Evolutionary conservation across 1,140 invertebrate species (phyloP).

Genomic region (Tachypleus tridentatus): DNA sequence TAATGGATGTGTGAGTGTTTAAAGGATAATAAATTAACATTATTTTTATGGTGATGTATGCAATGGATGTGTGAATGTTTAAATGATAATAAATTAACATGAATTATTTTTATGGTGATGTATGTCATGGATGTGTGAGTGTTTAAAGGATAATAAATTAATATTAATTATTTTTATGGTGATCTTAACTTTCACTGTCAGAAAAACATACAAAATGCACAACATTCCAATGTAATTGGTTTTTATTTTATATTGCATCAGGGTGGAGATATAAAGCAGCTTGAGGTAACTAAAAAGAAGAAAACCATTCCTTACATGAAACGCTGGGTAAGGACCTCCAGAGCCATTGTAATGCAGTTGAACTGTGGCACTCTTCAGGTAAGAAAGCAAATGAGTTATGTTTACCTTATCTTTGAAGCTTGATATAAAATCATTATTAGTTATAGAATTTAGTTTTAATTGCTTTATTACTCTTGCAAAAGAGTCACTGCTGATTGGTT

Average conservation of each 20-base stretch:
- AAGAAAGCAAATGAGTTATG: background rate
- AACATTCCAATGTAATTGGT: constrained; percentile 1
- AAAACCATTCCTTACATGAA: constrained; percentile 38
- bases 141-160: too few relatives aligned
- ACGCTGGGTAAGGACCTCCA: constrained; percentile 46
- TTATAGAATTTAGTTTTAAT: constrained; percentile 5
- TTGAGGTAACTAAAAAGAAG: constrained; percentile 14
- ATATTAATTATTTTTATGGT: too few relatives aligned
- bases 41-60: too few relatives aligned
- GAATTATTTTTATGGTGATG: too few relatives aligned
- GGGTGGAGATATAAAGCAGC: constrained; percentile 37
- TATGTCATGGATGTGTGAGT: too few relatives aligned
- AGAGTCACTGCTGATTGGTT: too few relatives aligned
- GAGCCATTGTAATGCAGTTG: constrained; percentile 47
- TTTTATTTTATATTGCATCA: constrained; percentile 26
- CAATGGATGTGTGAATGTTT: too few relatives aligned
- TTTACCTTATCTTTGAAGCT: constrained; percentile 1
- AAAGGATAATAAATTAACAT: too few relatives aligned
- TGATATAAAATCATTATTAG: background rate
- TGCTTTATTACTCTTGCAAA: background rate
- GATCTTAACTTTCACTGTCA: too few relatives aligned
- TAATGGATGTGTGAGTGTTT: too few relatives aligned
- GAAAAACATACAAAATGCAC: background rate
- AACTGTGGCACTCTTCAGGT: constrained; percentile 50
- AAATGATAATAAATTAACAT: too few relatives aligned